A percentile compares a stretch with the other conserved stretches of the same genome.
Conservation (phyloP, 2,797 vertebrate species). For the Gallirallus australis region DNA sequence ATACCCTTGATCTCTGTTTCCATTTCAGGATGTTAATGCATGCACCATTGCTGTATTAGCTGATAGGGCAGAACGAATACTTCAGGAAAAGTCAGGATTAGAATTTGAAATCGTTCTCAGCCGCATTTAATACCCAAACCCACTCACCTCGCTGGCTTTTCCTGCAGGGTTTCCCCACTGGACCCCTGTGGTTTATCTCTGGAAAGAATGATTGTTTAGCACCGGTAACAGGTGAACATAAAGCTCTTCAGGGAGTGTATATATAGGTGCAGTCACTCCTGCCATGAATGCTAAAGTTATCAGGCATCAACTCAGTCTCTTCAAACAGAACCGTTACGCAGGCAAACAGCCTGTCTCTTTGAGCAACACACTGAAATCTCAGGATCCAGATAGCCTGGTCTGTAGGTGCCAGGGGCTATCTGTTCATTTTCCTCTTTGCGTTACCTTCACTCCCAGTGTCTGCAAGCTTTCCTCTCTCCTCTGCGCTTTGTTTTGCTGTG, state of each 20-base stretch:
- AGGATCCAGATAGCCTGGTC: slow-evolving; percentile 86
- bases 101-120: slow-evolving; percentile 89
- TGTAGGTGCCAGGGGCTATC: slow-evolving; percentile 86
- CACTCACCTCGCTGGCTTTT: slow-evolving; percentile 90
- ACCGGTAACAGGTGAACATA: background rate
- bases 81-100: slow-evolving; percentile 72
- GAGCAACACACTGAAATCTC: slow-evolving; percentile 78
- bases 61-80: slow-evolving; percentile 68
- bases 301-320: background rate
- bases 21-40: slow-evolving; percentile 51
- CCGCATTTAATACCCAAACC: slow-evolving; percentile 87
- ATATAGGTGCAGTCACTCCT: background rate
- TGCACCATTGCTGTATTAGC: slow-evolving; percentile 39
- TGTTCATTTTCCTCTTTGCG: slow-evolving; percentile 84
- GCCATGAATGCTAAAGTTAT: background rate
- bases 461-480: slow-evolving; percentile 86
- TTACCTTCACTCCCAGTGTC: slow-evolving; percentile 87
- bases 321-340: background rate
- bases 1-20: slow-evolving; percentile 67
- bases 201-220: background rate
- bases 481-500: slow-evolving; percentile 83
- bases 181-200: slow-evolving; percentile 85
- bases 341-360: slow-evolving; percentile 8
- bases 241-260: background rate
- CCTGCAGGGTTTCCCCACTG: slow-evolving; percentile 89